Evolutionary conservation across 1,140 invertebrate species (phyloP).

Genomic region (Leptinotarsa lineolata): DNA sequence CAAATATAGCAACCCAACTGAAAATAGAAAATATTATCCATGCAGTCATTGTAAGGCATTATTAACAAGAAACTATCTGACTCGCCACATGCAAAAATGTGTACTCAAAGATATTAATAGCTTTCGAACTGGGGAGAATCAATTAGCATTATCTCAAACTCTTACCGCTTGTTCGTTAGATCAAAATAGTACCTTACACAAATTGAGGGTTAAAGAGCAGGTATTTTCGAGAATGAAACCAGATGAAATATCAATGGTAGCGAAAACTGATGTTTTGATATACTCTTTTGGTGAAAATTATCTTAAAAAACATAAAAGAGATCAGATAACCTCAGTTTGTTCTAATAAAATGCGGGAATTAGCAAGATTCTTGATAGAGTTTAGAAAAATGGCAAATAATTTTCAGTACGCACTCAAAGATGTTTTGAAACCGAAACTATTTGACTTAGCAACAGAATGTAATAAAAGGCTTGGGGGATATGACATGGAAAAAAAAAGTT

Average conservation of each 20-base stretch:
- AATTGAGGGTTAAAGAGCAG: slow-evolving; percentile 36
- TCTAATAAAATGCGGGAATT: slow-evolving; percentile 27
- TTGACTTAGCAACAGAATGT: slow-evolving; percentile 21
- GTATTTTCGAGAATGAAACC: slow-evolving; percentile 39
- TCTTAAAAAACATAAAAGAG: slow-evolving; percentile 42
- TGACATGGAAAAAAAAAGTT: slow-evolving; percentile 29
- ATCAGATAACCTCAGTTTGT: slow-evolving; percentile 33
- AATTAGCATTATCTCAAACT: slow-evolving; percentile 33
- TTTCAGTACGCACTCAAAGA: slow-evolving; percentile 20
- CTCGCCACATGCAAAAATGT: slow-evolving; percentile 34
- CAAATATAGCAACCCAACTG: slow-evolving; percentile 23
- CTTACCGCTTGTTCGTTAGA: slow-evolving; percentile 31
- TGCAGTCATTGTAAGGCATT: slow-evolving; percentile 32
- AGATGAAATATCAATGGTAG: slow-evolving; percentile 36
- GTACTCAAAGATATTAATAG: slow-evolving; percentile 1
- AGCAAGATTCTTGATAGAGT: slow-evolving; percentile 30
- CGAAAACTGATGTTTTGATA: slow-evolving; percentile 39
- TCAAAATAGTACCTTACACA: slow-evolving; percentile 28
- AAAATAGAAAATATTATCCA: slow-evolving; percentile 35
- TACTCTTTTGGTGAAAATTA: slow-evolving; percentile 37
- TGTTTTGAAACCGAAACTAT: slow-evolving; percentile 25
- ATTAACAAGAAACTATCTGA: slow-evolving; percentile 35
- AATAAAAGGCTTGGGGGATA: slow-evolving; percentile 32
- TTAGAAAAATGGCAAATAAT: slow-evolving; percentile 27
- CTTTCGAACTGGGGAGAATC: slow-evolving; percentile 6